Evolutionary conservation across 2,113 vertebrate species (phyloP), one percentile per base, ranked within the genome.

Genomic region (Gymnogyps californianus): DNA sequence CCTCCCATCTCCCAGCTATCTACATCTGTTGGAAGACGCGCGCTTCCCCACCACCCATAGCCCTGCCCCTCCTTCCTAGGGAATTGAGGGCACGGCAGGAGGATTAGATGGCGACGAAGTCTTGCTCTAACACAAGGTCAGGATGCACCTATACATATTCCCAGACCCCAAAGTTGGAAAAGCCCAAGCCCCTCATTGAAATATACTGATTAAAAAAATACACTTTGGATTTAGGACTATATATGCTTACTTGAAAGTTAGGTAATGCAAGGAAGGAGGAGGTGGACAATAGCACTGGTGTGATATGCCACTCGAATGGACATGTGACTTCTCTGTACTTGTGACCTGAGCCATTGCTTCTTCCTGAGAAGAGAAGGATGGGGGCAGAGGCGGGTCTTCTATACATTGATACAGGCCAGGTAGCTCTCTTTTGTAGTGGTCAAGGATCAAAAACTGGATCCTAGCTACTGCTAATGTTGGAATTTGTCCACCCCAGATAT

Each of bases 1-100:
- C 58, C 51, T 55, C 76, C 51, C 31, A 18, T 10, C 75, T 67
- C 47, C 57, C 38, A 42, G 5, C 26, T 31, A 6, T 11, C 31
- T 11, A 13, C 0, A 6, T 36, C 26, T 52, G 13, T 16, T 24
- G 26, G 36, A 69, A 79, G 49, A 42, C 10, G 17, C 0, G 0
- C 0, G 1, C 25, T 13, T 54, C 21, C 13, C 44, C n/a, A 18
- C 13, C 1, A 1, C n/a, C 34, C n/a, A 13, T 5, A 26, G 36
- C n/a, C 42, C 55, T 64, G 22, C 9, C 13, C 11, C 11, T 47
- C 70, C 44, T 54, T 46, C 46, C 58, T 13, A 22, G 26, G 32
- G 44, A 87, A 66, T 21, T 0, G 2, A 49, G 52, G 38, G 21
- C 29, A 46, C 1, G 6, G 61, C 47, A 51, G 55, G 49, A 89